Evolutionary conservation across 2,888 invertebrate genomes (phyloP), one percentile per base, ranked within the genome.

Genomic region (Miltochrista miniata): DNA sequence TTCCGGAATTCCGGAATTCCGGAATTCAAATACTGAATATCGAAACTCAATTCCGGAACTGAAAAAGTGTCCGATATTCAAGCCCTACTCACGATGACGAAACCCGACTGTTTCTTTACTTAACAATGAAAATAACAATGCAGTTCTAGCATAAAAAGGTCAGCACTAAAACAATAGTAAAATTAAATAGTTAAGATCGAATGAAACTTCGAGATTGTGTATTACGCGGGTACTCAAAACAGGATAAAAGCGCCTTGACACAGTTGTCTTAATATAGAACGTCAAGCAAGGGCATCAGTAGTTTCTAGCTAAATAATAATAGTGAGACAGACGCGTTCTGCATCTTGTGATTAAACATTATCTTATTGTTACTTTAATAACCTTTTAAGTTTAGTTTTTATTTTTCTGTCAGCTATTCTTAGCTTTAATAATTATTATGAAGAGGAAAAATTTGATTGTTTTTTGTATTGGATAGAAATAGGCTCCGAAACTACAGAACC

Each of bases 161-260:
- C 78, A 67, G 46, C 60, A 52, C 52, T 71, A 59, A 74, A 79
- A 85, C 83, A 85, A 85, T 84, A 73, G 79, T 76, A 66, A 80
- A 79, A 74, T 76, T 73, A 70, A 75, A 70, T 75, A 71, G 64
- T 70, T 72, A 74, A 78, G 76, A 81, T 68, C 59, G 41, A 68
- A 81, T 70, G 74, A 77, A 74, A 76, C 67, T 75, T 79, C 18
- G 79, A 77, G 79, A 78, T 77, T 75, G 82, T 76, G 79, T 72
- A 70, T 76, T 83, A 74, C 72, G 77, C 74, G 73, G 72, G 65
- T 81, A 76, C 50, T 51, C 72, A 74, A 76, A 74, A 72, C 74
- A 70, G 70, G 62, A 70, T 64, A 60, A 66, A 67, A 38, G 61
- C 50, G 60, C 87, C 86, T 81, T 88, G 87, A 79, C 87, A 81